A percentile compares a stretch with the other conserved stretches of the same genome.
phyloP scores from a whole-genome alignment of 2,113 vertebrate genomes.

The Phodopus roborovskii region DNA sequence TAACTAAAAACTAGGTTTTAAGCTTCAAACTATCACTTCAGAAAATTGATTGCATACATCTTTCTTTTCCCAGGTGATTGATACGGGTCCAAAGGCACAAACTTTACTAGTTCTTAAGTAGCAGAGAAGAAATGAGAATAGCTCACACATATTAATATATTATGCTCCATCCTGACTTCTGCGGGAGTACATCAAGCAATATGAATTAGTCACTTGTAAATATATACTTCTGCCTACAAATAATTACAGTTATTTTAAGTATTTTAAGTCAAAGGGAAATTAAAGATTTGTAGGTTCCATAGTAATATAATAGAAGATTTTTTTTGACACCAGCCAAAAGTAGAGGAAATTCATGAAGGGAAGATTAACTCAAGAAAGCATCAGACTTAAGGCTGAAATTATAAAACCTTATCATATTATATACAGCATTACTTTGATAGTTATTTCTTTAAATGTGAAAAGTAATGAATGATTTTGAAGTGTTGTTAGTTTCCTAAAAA shows the following conservation, averaged over 20 bases:
- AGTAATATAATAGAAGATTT: not conserved
- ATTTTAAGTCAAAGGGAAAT: not conserved
- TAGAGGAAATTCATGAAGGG: not conserved
- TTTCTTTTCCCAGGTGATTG: not conserved
- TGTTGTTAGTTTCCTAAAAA: constrained; percentile 32
- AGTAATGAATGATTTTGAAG: constrained; percentile 52
- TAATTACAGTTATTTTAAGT: constrained; percentile 12
- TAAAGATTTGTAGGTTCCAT: not conserved
- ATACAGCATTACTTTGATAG: not conserved
- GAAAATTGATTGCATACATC: not conserved
- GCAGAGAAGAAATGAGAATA: not conserved
- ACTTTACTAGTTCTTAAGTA: not conserved
- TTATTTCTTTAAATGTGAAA: constrained; percentile 32
- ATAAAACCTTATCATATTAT: constrained; percentile 15
- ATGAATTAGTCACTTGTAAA: not conserved
- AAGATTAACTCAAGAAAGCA: not conserved
- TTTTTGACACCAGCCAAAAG: not conserved
- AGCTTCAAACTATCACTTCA: not conserved
- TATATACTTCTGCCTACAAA: not conserved
- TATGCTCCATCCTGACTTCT: not conserved
- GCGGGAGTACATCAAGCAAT: not conserved
- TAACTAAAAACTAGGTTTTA: not conserved
- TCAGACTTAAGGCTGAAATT: not conserved
- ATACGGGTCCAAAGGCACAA: not conserved
- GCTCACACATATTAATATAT: not conserved